phyloP scores from a whole-genome alignment of 2,888 invertebrate genomes.

The Drosophila dives region DNA sequence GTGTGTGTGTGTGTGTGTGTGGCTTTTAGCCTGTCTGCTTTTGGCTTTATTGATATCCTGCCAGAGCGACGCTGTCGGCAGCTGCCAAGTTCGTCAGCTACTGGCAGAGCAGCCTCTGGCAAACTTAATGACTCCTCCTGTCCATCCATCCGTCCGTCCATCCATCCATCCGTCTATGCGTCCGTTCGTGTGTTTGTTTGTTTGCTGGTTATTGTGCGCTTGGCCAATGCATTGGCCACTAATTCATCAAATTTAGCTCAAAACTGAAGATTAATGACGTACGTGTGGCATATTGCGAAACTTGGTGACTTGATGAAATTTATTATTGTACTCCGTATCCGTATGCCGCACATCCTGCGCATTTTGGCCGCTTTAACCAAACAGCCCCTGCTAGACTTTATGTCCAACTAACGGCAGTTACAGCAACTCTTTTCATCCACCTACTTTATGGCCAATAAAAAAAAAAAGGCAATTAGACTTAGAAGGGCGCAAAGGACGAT shows the following conservation, averaged over 20 bases:
- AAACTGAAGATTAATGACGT: conserved; percentile 78
- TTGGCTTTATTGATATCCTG: conserved; percentile 74
- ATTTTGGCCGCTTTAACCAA: conserved; percentile 37
- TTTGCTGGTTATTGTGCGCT: conserved; percentile 55
- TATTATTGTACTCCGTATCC: conserved; percentile 58
- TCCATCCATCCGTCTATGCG: not conserved
- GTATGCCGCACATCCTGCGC: conserved; percentile 27
- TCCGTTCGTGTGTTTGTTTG: conserved; percentile 31
- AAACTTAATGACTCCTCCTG: conserved; percentile 66
- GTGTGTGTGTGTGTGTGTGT: conserved; percentile 12
- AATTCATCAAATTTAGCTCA: conserved; percentile 79
- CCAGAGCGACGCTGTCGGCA: conserved; percentile 62
- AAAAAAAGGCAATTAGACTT: conserved; percentile 48
- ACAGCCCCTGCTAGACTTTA: conserved; percentile 36
- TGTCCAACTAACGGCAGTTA: conserved; percentile 44
- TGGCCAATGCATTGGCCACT: conserved; percentile 71
- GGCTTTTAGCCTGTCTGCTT: conserved; percentile 56
- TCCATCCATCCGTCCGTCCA: conserved; percentile 46
- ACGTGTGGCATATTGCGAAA: conserved; percentile 78
- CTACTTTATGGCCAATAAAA: conserved; percentile 55
- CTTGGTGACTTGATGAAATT: conserved; percentile 79
- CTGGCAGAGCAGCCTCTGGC: conserved; percentile 38
- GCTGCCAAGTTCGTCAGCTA: conserved; percentile 65
- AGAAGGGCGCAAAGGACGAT: conserved; percentile 11
- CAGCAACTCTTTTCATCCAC: conserved; percentile 62